Percentiles rank a stretch among this genome's conserved stretches.
These are phyloP conservation scores for Lasaia peninsularis DNA, from an alignment of 1,140 invertebrate genomes.

Conservation along the genomic window DNA sequence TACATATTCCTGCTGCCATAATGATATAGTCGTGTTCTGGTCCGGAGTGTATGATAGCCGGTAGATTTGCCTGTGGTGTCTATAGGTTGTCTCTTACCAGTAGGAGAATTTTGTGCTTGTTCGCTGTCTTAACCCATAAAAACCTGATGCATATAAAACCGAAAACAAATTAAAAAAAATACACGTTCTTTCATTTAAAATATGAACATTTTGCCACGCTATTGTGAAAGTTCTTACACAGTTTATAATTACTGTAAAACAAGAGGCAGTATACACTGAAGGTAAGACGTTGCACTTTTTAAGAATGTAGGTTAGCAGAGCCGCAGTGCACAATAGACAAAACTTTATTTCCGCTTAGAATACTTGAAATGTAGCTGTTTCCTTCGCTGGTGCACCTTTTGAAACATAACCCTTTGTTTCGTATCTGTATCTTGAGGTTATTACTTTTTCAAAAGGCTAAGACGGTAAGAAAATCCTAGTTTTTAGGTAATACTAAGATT, in stretches of 20 bases:
- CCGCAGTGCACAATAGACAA: not conserved
- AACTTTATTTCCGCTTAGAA: conserved; percentile 11
- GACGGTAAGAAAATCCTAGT: not conserved
- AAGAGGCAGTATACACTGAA: not conserved
- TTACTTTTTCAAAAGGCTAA: not conserved
- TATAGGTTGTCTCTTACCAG: no score
- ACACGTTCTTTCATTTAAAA: not conserved
- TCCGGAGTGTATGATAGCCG: no score
- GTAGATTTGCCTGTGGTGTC: no score
- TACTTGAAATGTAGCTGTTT: not conserved
- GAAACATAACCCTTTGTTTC: not conserved
- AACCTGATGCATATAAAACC: no score
- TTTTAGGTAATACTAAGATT: not conserved
- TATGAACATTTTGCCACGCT: not conserved
- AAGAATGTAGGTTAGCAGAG: conserved; percentile 1
- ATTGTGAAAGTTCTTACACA: not conserved
- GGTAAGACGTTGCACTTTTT: not conserved
- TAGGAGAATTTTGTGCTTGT: no score
- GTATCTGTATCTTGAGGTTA: conserved; percentile 4
- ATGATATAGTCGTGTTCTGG: no score
- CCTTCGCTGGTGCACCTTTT: conserved; percentile 2
- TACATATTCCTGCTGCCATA: no score
- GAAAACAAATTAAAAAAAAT: not conserved
- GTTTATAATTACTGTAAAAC: not conserved
- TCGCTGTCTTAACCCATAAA: no score